Evolutionary conservation across 2,113 vertebrate genomes (phyloP), one percentile per base, ranked within the genome.

Genomic region (Ceratotherium simum): DNA sequence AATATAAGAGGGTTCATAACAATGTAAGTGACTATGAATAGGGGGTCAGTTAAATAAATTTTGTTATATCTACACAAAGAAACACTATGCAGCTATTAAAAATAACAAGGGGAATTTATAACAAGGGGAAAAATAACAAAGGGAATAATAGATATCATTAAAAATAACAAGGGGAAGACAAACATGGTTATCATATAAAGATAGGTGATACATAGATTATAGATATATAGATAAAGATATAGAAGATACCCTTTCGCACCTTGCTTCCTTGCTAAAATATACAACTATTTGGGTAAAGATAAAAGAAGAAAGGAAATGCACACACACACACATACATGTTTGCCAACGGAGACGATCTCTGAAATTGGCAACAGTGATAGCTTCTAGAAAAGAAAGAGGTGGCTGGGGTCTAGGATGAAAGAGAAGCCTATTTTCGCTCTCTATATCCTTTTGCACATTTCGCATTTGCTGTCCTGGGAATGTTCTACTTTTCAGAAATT

Each of bases 381-480:
- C 6, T 87, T 87, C 84, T 78, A 62, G 39, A 76, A 72, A 90
- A 92, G 17, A 27, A 87, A 76, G 21, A 36, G 8, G 33, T 86
- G 58, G 29, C 72, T 60, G 70, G 42, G 29, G 76, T 6, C 58
- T 48, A 42, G 25, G 14, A 33, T 73, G 13, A 90, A 82, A 70
- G 29, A 93, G 8, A 83, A n/a, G 36, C 6, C 14, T 67, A 10
- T 82, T 16, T 92, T 81, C 23, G 67, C 16, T 64, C 64, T 69
- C 21, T 58, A 3, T 31, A 64, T 10, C 13, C 21, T 62, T 78
- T 70, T 92, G 31, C 29, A 67, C 17, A 48, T 80, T 94, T 96
- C 67, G 42, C 31, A 67, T 93, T 95, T 95, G 64, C 73, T 96
- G 51, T 31, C 33, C 73, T 48, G 69, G 72, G 64, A 72, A 78